Base-by-base conservation (phyloP, 2,113 vertebrate species). In the Siphamia tubifer region DNA sequence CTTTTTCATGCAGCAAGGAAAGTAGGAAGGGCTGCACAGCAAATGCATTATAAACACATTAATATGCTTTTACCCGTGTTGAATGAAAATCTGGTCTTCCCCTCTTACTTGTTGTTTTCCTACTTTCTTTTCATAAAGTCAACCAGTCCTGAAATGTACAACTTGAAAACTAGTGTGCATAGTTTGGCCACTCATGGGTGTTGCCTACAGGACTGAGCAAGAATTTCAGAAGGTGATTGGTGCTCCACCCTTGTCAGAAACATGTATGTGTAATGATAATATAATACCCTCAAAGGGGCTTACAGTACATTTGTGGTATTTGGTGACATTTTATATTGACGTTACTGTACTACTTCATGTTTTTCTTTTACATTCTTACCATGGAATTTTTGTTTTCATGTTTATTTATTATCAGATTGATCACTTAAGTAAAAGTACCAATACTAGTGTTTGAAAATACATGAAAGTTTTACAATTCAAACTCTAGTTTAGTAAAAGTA, bases 221-320 rank as follows among this genome's bases (percentile, higher is more conserved):
- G 15, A 8, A 19, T 64, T 48, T 35, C 28, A 79, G 42, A 83
- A 39, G 28, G 58, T 47, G 51, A 45, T 28, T 57, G 64, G 43
- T 40, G 27, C 5, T 66, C 74, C 71, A 49, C 68, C 71, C 65
- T 68, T 20, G 10, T 52, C 28, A 53, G 47, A 81, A 74, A 57
- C 32, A 23, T 53, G 32, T 62, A 40, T 79, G 66, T 64, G 23
- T 56, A 51, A 77, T 52, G 48, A 15, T 71, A 39, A 78, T 63
- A 15, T 45, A 27, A 81, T 79, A 72, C 62, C 42, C 53, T 49
- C 68, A 63, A 6, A 28, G 62, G 57, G 65, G 63, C 65, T 34
- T 4, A 8, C 34, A 36, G 3, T 2, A 13, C 38, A 17, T 35
- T 9, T 56, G 34, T 40, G 16, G n/a, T 40, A 40, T 15, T 39